phyloP scores from a whole-genome alignment of 2,797 vertebrate species.

The Sebastes minor region DNA sequence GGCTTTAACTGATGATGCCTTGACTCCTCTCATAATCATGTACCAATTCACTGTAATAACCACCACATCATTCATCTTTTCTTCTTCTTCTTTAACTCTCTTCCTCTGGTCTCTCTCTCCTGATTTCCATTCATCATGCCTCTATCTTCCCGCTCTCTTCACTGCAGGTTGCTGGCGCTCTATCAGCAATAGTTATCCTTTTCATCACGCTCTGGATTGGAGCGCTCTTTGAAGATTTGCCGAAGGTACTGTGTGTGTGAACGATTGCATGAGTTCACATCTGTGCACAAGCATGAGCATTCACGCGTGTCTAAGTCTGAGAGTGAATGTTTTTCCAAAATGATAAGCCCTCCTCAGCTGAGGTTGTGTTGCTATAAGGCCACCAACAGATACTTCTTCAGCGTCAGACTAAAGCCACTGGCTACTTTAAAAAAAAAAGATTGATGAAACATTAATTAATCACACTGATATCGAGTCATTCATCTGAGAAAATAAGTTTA shows the following conservation, averaged over 20 bases:
- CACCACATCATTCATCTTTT: conserved; percentile 12
- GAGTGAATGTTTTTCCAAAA: conserved; percentile 13
- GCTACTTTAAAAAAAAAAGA: neutral
- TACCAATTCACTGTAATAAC: conserved; percentile 8
- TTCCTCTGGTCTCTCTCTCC: conserved; percentile 19
- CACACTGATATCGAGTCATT: neutral
- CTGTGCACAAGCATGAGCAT: neutral
- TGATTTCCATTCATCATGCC: conserved; percentile 21
- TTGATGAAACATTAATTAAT: neutral
- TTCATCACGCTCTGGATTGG: conserved; percentile 92
- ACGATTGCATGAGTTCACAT: neutral
- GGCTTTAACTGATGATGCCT: conserved; percentile 1
- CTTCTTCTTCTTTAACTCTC: conserved; percentile 10
- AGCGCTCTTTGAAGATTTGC: conserved; percentile 88
- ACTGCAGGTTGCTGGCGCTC: conserved; percentile 87
- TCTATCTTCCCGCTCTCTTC: conserved; percentile 14
- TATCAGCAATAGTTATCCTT: conserved; percentile 90
- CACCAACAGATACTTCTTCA: neutral
- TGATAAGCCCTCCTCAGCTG: neutral
- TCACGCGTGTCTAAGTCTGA: neutral
- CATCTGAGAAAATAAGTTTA: neutral
- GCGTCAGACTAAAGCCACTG: neutral
- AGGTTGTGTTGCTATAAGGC: neutral
- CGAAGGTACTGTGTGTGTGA: conserved; percentile 84
- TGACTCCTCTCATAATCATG: conserved; percentile 20